These are phyloP conservation scores for Leptodactylus fallax DNA, from an alignment of 2,797 vertebrate species.

Conservation along the genomic window DNA sequence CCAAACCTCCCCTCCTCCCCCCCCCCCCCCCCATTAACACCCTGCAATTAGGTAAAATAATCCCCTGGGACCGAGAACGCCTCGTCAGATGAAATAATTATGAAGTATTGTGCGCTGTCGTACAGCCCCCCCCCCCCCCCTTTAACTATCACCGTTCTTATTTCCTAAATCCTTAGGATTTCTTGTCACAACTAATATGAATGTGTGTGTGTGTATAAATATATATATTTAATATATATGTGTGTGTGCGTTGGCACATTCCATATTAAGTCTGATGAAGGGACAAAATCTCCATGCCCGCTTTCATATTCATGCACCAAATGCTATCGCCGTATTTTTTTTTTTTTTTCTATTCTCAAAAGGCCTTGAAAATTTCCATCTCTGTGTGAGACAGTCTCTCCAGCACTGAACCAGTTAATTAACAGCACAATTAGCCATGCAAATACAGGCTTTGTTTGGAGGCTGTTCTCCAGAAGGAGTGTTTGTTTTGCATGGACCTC, in stretches of 20 bases:
- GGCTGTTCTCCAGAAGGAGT: conserved; percentile 48
- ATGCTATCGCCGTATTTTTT: neutral
- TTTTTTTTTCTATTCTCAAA: conserved; percentile 19
- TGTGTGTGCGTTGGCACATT: conserved; percentile 20
- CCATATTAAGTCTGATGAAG: neutral
- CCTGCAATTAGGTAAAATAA: conserved; percentile 66
- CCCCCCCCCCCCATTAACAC: conserved; percentile 51
- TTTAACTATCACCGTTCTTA: conserved; percentile 49
- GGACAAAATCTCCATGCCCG: neutral
- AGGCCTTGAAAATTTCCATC: conserved; percentile 51
- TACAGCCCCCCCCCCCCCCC: conserved; percentile 14
- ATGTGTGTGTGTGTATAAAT: neutral
- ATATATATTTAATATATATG: too few relatives aligned
- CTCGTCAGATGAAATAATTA: conserved; percentile 64
- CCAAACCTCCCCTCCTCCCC: conserved; percentile 55
- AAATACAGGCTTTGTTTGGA: conserved; percentile 62
- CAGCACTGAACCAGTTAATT: conserved; percentile 62
- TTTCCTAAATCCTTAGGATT: conserved; percentile 13
- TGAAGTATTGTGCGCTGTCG: conserved; percentile 53
- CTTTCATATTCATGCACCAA: conserved; percentile 5
- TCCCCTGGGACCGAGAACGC: conserved; percentile 55
- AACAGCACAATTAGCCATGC: conserved; percentile 62
- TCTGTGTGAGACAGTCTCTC: conserved; percentile 20
- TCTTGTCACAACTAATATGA: neutral
- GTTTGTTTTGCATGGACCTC: conserved; percentile 53